Evolutionary conservation across 1,140 invertebrate species (phyloP), one percentile per base, ranked within the genome.

Genomic region (Bombus affinis): DNA sequence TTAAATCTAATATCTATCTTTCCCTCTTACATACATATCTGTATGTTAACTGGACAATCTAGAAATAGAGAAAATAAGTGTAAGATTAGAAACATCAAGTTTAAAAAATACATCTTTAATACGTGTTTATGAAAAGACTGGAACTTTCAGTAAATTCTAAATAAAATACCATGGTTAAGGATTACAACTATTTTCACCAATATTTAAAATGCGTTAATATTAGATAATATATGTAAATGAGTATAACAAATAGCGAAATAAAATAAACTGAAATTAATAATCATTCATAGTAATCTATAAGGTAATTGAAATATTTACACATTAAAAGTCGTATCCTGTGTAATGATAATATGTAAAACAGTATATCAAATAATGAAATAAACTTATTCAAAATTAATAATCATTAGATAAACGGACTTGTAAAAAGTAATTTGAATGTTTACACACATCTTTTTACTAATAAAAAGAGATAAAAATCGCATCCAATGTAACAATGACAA

Each of bases 1-100:
- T 73, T 32, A 28, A 74, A 74, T 44, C 35, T 28, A 72, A 74
- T 65, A 42, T 74, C 65, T 22, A 74, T 82, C 32, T 59, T 6
- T 6, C 3, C 0, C 32, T 47, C 2, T 68, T n/a, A n/a, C n/a
- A 25, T 42, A 25, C 1, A 42, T 28, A 15, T 44, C 15, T 72
- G 4, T 71, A 39, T 71, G 22, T 28, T 13, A 25, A 53, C 47
- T 25, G 1, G 1, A 0, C 12, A 44, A 32, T 44, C 0, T 73
- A 22, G 42, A 37, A 44, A 73, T 73, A 13, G 13, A 42, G 15
- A 72, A 42, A 1, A 2, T n/a, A 5, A 15, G 6, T n/a, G 0
- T 13, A 39, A 71, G 25, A 5, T n/a, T n/a, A 3, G 12, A 4
- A 71, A 71, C 5, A 13, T 28, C 4, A 42, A 2, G 5, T 42